Base-by-base conservation (phyloP, 2,113 vertebrate genomes). In the Siphamia tubifer region DNA sequence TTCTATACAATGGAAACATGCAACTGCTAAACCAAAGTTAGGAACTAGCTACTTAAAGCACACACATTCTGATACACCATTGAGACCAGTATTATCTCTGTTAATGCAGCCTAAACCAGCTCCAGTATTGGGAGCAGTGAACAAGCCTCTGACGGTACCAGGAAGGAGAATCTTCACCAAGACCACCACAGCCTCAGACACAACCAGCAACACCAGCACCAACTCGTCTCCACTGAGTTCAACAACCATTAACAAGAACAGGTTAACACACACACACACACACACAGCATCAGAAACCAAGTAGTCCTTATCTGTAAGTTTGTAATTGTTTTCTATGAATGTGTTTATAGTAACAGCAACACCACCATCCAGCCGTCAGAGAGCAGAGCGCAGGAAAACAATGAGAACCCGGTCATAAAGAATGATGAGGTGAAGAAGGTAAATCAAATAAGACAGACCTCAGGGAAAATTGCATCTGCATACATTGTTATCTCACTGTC, bases 371-470 rank as follows among this genome's bases (percentile, higher is more conserved):
- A 97, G 70, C 88, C 94, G 32, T 87, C 94, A 34, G 96, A 96
- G 89, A 95, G 93, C 0, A 94, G 90, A 49, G 93, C 95, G 28
- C 95, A 96, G 81, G 98, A 98, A 90, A 99, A 99, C 67, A 96
- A 98, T 27, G 98, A 98, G 91, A 97, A 98, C 74, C 97, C 97
- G 0, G 93, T 95, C 36, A 95, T 95, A 78, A 94, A 98, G 85
- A 94, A 81, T 38, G 96, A 96, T 2, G 87, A 92, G 28, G 93
- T 82, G 68, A 96, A 95, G 77, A 97, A 91, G 89, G 94, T 91
- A 89, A 94, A 90, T 13, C 3, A 83, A 87, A 89, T 35, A 13
- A 4, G 20, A 43, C 2, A 13, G 1, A 1, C 7, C 12, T 17
- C 34, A 11, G 0, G 9, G 17, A 5, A 5, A 15, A 23, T 16